Percentiles rank a stretch among this genome's conserved stretches.
phyloP scores from a whole-genome alignment of 2,113 vertebrate genomes.

The Pseudorectes ferrugineus region DNA sequence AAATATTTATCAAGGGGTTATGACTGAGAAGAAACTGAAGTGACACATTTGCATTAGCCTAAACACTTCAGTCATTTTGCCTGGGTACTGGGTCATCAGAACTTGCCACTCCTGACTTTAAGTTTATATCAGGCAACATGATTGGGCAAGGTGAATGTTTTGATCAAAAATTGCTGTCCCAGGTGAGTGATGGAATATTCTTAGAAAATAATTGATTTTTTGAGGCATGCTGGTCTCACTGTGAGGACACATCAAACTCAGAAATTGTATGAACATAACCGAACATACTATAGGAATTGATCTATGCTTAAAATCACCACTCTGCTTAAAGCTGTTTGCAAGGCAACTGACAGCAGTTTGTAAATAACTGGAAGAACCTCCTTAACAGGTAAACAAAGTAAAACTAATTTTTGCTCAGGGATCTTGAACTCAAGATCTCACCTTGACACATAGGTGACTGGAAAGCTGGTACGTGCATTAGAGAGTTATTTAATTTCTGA shows the following conservation, averaged over 20 bases:
- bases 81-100: not conserved
- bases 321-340: slow-evolving; percentile 3
- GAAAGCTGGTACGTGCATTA: not conserved
- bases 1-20: not conserved
- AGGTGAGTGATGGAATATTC: not conserved
- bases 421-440: not conserved
- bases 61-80: not conserved
- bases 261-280: not conserved
- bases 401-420: not conserved
- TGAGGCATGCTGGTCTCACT: not conserved
- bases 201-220: not conserved
- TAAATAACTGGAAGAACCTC: not conserved
- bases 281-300: not conserved
- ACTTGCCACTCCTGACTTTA: not conserved
- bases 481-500: not conserved
- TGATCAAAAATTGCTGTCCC: not conserved
- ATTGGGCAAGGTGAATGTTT: not conserved
- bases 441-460: not conserved
- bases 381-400: not conserved
- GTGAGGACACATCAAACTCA: not conserved
- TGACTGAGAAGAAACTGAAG: not conserved
- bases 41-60: not conserved
- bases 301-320: not conserved
- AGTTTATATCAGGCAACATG: not conserved
- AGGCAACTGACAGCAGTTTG: not conserved